Percentiles rank a stretch among this genome's conserved stretches.
phyloP scores from a whole-genome alignment of 2,888 invertebrate genomes.

The Hololepta plana region DNA sequence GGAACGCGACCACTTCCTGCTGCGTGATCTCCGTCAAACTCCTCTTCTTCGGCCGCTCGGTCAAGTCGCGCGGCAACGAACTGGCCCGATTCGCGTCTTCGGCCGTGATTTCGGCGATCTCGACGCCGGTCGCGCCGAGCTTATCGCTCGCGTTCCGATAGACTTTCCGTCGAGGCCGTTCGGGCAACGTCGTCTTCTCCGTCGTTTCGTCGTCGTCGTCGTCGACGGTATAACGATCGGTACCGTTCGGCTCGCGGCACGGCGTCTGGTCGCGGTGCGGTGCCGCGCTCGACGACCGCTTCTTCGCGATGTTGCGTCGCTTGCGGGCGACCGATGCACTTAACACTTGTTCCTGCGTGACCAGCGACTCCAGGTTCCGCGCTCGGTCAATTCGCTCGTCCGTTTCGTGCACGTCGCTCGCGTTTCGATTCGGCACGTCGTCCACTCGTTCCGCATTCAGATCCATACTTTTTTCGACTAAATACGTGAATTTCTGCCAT shows the following conservation, averaged over 20 bases:
- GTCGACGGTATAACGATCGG: constrained; percentile 21
- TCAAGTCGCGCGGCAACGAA: constrained; percentile 5
- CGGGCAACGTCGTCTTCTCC: constrained; percentile 21
- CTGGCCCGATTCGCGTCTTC: constrained; percentile 10
- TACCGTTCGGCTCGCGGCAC: constrained; percentile 26
- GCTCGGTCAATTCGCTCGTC: too few relatives aligned
- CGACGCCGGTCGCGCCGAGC: constrained; percentile 1
- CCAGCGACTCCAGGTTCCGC: constrained; percentile 20
- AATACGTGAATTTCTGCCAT: too few relatives aligned
- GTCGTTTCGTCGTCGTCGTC: constrained; percentile 14
- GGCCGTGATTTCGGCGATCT: constrained; percentile 5
- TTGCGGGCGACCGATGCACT: constrained; percentile 37
- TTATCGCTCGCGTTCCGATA: constrained; percentile 9
- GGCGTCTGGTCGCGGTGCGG: constrained; percentile 46
- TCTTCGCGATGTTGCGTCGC: constrained; percentile 41
- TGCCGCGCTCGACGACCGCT: constrained; percentile 30
- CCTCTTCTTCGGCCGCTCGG: constrained; percentile 8
- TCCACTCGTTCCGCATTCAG: too few relatives aligned
- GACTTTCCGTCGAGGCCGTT: constrained; percentile 16
- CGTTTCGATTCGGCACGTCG: too few relatives aligned
- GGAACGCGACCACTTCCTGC: constrained; percentile 18
- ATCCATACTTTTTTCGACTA: too few relatives aligned
- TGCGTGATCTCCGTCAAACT: constrained; percentile 3
- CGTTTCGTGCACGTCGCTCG: too few relatives aligned
- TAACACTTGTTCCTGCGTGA: constrained; percentile 29